A percentile compares a stretch with the other conserved stretches of the same genome.
phyloP scores from a whole-genome alignment of 2,113 vertebrate species.

The Strix aluco region DNA sequence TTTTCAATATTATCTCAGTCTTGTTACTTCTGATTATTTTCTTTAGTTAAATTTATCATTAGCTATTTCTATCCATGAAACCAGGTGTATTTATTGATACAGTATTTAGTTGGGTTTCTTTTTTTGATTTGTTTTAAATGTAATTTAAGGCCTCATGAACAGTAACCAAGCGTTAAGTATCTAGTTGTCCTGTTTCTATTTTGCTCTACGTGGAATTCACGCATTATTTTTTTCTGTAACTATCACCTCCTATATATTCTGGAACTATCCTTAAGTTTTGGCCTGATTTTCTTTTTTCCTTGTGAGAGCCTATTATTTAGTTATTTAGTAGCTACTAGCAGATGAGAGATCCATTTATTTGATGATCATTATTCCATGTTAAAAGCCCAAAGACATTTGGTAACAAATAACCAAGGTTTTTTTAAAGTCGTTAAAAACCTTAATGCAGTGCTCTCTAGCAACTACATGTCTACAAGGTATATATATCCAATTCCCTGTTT shows the following conservation, averaged over 20 bases:
- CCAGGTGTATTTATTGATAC: background rate
- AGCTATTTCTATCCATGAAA: background rate
- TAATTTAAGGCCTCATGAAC: background rate
- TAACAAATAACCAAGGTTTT: background rate
- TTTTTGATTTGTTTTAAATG: background rate
- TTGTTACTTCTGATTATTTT: background rate
- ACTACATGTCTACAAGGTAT: background rate
- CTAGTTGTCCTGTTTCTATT: background rate
- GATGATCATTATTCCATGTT: background rate
- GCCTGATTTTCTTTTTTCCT: background rate
- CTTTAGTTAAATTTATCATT: background rate
- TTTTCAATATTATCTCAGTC: background rate
- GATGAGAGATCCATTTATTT: background rate
- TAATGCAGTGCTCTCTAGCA: background rate
- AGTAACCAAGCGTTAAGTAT: background rate
- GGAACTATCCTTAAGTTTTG: background rate
- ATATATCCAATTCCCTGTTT: background rate
- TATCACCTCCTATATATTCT: background rate
- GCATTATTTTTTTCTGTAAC: background rate
- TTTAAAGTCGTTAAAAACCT: background rate
- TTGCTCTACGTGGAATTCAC: background rate
- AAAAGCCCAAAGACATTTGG: background rate
- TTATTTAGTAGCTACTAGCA: background rate
- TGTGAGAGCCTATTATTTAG: background rate
- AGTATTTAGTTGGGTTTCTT: background rate